Conservation (phyloP, 2,113 vertebrate genomes). For the Actinemys pallida region DNA sequence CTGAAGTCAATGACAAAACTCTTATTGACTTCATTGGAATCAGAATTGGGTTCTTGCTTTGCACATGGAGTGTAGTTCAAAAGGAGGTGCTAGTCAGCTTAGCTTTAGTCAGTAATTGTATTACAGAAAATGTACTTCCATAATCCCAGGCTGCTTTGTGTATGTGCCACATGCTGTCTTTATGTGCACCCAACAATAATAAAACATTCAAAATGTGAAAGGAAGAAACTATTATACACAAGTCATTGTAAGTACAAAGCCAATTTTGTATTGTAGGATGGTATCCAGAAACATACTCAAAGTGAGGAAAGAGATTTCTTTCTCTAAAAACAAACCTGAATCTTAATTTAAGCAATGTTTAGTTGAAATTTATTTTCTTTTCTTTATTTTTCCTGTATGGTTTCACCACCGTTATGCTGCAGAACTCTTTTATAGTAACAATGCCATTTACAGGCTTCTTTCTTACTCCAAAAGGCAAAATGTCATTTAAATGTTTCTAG, state of each 20-base stretch:
- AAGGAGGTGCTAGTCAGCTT: background rate
- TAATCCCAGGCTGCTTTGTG: conserved; percentile 23
- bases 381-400: conserved; percentile 52
- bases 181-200: conserved; percentile 77
- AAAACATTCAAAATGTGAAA: conserved; percentile 70
- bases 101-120: conserved; percentile 8
- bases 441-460: conserved; percentile 22
- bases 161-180: conserved; percentile 48
- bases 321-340: conserved; percentile 75
- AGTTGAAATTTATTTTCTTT: conserved; percentile 66
- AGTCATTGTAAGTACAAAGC: conserved; percentile 68
- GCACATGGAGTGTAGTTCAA: background rate
- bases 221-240: conserved; percentile 70
- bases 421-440: conserved; percentile 9
- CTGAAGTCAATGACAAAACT: background rate
- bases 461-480: conserved; percentile 43
- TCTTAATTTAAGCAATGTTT: conserved; percentile 74
- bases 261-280: conserved; percentile 67
- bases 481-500: conserved; percentile 67
- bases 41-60: background rate
- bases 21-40: conserved; percentile 10
- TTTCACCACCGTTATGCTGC: background rate
- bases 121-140: conserved; percentile 39
- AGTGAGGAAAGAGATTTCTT: conserved; percentile 63
- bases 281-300: conserved; percentile 64